Conservation (phyloP, 2,888 invertebrate species). For the Drosophila borborema region DNA sequence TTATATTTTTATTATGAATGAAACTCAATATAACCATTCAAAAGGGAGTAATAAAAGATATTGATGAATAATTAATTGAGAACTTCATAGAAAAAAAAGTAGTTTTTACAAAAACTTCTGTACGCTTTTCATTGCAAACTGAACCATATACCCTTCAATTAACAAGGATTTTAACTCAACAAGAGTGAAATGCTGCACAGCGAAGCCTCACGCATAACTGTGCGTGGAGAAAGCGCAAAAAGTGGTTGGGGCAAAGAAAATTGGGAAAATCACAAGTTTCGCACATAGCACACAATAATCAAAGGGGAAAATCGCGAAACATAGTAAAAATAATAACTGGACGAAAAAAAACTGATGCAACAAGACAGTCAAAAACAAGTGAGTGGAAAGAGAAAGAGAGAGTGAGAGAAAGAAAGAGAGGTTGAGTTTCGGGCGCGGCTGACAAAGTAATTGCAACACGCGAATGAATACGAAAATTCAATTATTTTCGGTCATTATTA, state of each 20-base stretch:
- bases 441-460: constrained; percentile 69
- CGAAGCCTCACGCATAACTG: not conserved
- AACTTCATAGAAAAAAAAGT: not conserved
- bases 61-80: not conserved
- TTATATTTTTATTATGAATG: too few relatives aligned
- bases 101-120: not conserved
- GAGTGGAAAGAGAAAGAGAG: not conserved
- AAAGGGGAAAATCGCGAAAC: constrained; percentile 4
- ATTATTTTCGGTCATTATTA: constrained; percentile 76
- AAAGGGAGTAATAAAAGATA: not conserved
- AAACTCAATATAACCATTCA: not conserved
- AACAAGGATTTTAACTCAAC: constrained; percentile 13
- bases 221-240: not conserved
- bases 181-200: not conserved
- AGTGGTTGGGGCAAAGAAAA: not conserved
- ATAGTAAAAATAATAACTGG: constrained; percentile 39
- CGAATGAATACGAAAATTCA: constrained; percentile 76
- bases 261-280: constrained; percentile 35
- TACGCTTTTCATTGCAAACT: not conserved
- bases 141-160: constrained; percentile 20
- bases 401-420: not conserved
- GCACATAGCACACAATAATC: constrained; percentile 27
- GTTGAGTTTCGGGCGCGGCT: constrained; percentile 27
- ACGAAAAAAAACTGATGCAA: constrained; percentile 12
- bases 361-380: constrained; percentile 18